phyloP scores from a whole-genome alignment of 1,140 invertebrate species.

The Psix sp. region DNA sequence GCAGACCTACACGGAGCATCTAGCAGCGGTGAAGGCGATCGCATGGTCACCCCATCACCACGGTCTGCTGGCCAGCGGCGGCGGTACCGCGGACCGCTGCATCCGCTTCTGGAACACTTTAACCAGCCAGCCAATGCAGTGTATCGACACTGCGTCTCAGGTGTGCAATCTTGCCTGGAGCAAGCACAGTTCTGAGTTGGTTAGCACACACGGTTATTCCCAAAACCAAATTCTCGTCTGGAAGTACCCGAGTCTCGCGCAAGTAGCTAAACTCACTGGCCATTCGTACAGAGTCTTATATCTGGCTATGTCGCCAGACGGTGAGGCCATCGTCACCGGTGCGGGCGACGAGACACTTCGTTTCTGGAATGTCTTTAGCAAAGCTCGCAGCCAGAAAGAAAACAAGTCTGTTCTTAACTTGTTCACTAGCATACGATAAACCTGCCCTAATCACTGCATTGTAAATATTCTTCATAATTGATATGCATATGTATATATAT shows the following conservation, averaged over 20 bases:
- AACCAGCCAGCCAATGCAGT: conserved; percentile 99
- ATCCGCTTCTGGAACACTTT: conserved; percentile 99
- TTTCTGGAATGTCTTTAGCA: conserved; percentile 99
- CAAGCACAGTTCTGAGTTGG: conserved; percentile 97
- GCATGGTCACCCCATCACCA: conserved; percentile 99
- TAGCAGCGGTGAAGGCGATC: conserved; percentile 99
- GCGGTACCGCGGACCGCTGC: conserved; percentile 98
- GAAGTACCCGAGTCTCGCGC: conserved; percentile 98
- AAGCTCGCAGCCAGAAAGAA: conserved; percentile 96
- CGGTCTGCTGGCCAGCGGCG: conserved; percentile 94
- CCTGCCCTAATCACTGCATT: conserved; percentile 6
- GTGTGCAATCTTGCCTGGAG: conserved; percentile 99
- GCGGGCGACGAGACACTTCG: conserved; percentile 99
- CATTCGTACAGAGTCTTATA: conserved; percentile 98
- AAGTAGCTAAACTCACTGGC: conserved; percentile 98
- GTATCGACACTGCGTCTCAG: conserved; percentile 98
- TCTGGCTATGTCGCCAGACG: conserved; percentile 98
- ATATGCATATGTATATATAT: conserved; percentile 11
- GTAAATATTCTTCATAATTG: conserved; percentile 24
- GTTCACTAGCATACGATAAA: conserved; percentile 91
- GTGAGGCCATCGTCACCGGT: conserved; percentile 99
- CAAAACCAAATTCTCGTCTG: conserved; percentile 99
- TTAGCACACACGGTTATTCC: conserved; percentile 99
- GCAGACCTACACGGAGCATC: conserved; percentile 98
- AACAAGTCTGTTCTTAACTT: conserved; percentile 97